Evolutionary conservation across 2,113 vertebrate genomes (phyloP).

Genomic region (Pollachius pollachius): DNA sequence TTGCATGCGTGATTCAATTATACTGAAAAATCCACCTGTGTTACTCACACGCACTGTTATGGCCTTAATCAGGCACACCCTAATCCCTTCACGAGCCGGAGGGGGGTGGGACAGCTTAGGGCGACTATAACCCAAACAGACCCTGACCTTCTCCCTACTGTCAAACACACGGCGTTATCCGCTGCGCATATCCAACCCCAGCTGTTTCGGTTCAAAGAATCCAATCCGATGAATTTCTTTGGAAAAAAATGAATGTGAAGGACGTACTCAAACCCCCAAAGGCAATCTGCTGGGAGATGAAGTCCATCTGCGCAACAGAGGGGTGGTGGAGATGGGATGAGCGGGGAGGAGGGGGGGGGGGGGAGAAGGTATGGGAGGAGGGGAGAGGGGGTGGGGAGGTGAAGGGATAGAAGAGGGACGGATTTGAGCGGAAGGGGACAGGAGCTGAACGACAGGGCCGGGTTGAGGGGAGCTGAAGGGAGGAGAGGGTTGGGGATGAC

Average conservation of each 20-base stretch:
- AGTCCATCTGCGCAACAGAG: conserved; percentile 53
- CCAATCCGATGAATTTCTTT: conserved; percentile 45
- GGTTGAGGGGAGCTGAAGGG: too few relatives aligned
- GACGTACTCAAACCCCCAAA: conserved; percentile 25
- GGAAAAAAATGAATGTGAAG: conserved; percentile 38
- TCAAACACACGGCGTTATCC: conserved; percentile 45
- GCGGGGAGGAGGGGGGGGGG: background rate
- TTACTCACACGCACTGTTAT: conserved; percentile 28
- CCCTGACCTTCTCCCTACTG: conserved; percentile 42
- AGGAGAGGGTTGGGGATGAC: too few relatives aligned
- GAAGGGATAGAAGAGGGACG: too few relatives aligned
- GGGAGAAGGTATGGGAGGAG: background rate
- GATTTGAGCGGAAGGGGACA: too few relatives aligned
- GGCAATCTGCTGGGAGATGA: conserved; percentile 50
- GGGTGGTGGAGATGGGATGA: too few relatives aligned
- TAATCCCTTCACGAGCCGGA: conserved; percentile 47
- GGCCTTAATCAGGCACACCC: conserved; percentile 45
- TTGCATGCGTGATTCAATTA: conserved; percentile 34
- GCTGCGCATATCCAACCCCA: conserved; percentile 36
- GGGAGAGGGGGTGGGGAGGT: too few relatives aligned
- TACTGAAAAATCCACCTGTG: conserved; percentile 55
- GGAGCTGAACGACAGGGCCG: too few relatives aligned
- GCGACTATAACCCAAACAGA: conserved; percentile 62
- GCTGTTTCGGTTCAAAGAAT: conserved; percentile 45
- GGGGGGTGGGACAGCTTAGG: conserved; percentile 55